A percentile compares a stretch with the other conserved stretches of the same genome.
Conservation (phyloP, 2,113 vertebrate species). For the Polypterus bichir region DNA sequence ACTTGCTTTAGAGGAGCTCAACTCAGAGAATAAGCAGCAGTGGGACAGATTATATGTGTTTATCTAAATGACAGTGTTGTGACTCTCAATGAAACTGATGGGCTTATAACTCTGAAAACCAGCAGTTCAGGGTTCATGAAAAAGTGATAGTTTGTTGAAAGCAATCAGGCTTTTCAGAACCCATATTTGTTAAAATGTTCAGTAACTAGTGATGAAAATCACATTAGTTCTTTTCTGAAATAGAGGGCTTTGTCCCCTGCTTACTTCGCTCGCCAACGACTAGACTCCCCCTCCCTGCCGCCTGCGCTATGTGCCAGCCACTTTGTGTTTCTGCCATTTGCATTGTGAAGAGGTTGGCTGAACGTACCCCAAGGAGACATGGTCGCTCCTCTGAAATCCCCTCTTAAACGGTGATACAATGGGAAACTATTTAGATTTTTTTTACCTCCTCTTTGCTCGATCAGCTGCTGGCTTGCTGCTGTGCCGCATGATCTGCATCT, state of each 20-base stretch:
- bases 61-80: neutral
- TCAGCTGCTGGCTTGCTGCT: too few species aligned
- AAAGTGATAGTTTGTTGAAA: constrained; percentile 8
- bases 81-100: constrained; percentile 1
- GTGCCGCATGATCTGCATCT: too few species aligned
- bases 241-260: constrained; percentile 1
- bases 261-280: too few species aligned
- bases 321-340: too few species aligned
- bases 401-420: too few species aligned
- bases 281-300: too few species aligned
- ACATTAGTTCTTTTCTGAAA: constrained; percentile 6
- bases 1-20: neutral
- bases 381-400: too few species aligned
- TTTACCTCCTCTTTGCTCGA: too few species aligned
- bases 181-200: neutral
- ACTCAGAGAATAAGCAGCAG: neutral
- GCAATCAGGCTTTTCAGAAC: neutral
- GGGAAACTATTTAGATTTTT: too few species aligned
- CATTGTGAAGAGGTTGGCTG: too few species aligned
- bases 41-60: neutral
- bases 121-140: neutral
- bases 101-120: neutral
- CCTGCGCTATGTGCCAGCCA: too few species aligned
- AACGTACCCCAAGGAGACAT: too few species aligned
- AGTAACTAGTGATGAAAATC: neutral